These are phyloP conservation scores for Psittacara wagleri DNA, from an alignment of 2,113 vertebrate species.

Conservation along the genomic window DNA sequence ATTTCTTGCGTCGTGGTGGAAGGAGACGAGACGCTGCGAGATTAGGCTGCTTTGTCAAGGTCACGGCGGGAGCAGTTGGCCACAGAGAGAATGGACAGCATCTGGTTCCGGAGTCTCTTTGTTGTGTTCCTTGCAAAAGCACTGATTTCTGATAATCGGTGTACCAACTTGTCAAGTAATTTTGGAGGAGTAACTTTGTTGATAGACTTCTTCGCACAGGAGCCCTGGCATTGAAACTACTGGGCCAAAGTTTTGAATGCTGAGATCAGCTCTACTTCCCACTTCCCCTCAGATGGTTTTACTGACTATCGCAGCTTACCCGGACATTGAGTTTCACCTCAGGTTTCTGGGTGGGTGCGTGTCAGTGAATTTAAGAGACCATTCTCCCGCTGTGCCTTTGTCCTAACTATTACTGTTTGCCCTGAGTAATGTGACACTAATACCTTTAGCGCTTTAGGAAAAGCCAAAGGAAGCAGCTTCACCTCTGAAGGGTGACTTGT, in stretches of 20 bases:
- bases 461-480: neutral
- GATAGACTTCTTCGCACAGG: neutral
- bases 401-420: neutral
- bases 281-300: neutral
- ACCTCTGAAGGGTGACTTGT: neutral
- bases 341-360: neutral
- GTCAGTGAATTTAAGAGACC: neutral
- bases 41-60: neutral
- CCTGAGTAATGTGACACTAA: neutral
- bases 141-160: rapidly evolving
- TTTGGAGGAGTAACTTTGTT: neutral
- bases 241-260: neutral
- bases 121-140: rapidly evolving
- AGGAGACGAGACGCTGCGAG: neutral
- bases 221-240: rapidly evolving
- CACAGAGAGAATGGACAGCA: rapidly evolving
- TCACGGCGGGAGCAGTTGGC: neutral
- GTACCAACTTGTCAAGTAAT: neutral
- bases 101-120: neutral
- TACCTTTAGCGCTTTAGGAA: neutral
- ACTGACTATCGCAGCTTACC: neutral
- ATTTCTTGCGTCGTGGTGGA: neutral
- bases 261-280: neutral
- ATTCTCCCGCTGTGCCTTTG: neutral
- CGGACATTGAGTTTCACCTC: neutral